Evolutionary conservation across 1,140 invertebrate genomes (phyloP), one percentile per base, ranked within the genome.

Genomic region (Nylanderia fulva): DNA sequence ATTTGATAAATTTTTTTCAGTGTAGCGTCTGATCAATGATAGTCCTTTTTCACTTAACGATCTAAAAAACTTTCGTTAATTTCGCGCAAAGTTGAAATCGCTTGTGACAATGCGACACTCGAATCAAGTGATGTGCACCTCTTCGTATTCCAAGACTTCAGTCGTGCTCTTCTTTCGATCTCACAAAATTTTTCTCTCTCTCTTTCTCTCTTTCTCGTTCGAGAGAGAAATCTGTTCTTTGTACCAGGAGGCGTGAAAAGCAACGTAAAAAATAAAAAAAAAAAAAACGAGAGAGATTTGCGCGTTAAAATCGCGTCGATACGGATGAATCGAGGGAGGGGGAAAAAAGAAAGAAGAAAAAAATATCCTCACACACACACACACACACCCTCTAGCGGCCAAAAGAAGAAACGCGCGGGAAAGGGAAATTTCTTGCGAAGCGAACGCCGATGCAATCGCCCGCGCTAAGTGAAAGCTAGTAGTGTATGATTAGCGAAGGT

Each of bases 401-500:
- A n/a, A n/a, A 24, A 60, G 29, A 45, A 74, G n/a, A n/a, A 80
- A 88, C 42, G 56, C 80, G 27, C 64, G 18, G 58, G 18, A 52
- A 66, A 45, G 79, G 27, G 75, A 24, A 58, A 9, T 52, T n/a
- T n/a, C 56, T 66, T 45, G 29, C 3, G 29, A 33, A 33, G 71
- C 48, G 39, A 85, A 80, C 84, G 86, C 75, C 85, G 76, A 83
- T 58, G 77, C 71, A 82, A 88, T 71, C 36, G 52, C 58, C 56
- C 52, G 58, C 39, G 79, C 64, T 71, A 52, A 64, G 77, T 72
- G 66, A 61, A 86, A 89, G n/a, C 75, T 33, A 3, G 72, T 54
- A 83, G 82, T 61, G 64, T 72, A 72, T 84, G 63, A 74, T 72
- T 84, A 74, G 77, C 24, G 80, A 89, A 71, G 71, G 76, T 90